Percentiles rank a stretch among this genome's conserved stretches.
These are phyloP conservation scores for Cherax destructor DNA, from an alignment of 1,140 invertebrate species.

Conservation along the genomic window DNA sequence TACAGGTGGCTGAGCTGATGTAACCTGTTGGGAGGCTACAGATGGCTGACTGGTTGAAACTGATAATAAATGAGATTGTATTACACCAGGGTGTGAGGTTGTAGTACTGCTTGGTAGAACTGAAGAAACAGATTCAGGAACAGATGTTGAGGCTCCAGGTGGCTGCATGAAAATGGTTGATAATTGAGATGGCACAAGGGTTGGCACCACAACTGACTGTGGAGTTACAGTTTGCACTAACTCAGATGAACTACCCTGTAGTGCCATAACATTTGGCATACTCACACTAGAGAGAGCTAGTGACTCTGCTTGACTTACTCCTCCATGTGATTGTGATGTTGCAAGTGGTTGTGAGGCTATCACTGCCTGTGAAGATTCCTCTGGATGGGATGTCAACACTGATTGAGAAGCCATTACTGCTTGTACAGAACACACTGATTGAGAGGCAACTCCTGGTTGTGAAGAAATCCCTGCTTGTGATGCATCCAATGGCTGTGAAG, in stretches of 20 bases:
- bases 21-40: conserved; percentile 19
- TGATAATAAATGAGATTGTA: not conserved
- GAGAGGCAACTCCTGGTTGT: conserved; percentile 21
- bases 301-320: not conserved
- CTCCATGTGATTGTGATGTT: not conserved
- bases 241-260: conserved; percentile 21
- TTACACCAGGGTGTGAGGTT: not conserved
- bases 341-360: not conserved
- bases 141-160: not conserved
- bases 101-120: not conserved
- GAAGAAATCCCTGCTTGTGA: conserved; percentile 13
- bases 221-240: not conserved
- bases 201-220: not conserved
- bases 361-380: not conserved
- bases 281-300: not conserved
- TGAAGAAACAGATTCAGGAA: conserved; percentile 12
- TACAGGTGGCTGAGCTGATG: conserved; percentile 14
- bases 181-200: not conserved
- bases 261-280: not conserved
- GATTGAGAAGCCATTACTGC: not conserved
- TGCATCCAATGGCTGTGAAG: conserved; percentile 24
- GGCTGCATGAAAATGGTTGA: not conserved
- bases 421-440: conserved; percentile 6
- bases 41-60: conserved; percentile 39
- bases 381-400: not conserved